A percentile compares a stretch with the other conserved stretches of the same genome.
Evolutionary conservation across 2,888 invertebrate species (phyloP).

Genomic region (Polydrusus tereticollis): DNA sequence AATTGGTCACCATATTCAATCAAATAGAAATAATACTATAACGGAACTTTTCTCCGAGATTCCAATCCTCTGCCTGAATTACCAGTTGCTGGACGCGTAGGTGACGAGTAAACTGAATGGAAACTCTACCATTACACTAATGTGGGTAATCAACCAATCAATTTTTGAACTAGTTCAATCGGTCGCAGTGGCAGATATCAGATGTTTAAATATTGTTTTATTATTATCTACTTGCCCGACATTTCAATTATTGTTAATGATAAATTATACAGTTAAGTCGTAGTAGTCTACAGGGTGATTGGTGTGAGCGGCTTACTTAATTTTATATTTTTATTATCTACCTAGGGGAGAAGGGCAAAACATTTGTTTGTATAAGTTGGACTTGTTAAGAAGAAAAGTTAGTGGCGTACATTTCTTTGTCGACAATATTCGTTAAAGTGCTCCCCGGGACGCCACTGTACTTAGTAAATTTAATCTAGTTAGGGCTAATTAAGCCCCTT

Average conservation of each 20-base stretch:
- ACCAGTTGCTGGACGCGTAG: not conserved
- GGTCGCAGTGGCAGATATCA: conserved; percentile 5
- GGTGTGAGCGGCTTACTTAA: no score
- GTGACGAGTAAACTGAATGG: not conserved
- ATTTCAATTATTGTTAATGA: not conserved
- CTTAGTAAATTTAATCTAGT: no score
- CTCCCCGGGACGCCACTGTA: no score
- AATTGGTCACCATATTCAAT: no score
- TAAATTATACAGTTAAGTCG: not conserved
- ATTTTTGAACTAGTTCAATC: conserved; percentile 4
- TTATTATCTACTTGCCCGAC: not conserved
- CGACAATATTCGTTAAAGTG: no score
- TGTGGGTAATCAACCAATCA: not conserved
- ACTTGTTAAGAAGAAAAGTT: no score
- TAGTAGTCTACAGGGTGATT: no score
- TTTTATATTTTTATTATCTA: no score
- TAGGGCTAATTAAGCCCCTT: no score
- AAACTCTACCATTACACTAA: not conserved
- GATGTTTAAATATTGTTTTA: not conserved
- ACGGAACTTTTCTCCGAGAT: not conserved
- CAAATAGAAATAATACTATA: not conserved
- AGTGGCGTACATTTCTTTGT: no score
- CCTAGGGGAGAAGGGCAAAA: no score
- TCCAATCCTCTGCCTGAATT: not conserved
- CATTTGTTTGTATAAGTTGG: no score